Evolutionary conservation across 2,797 vertebrate genomes (phyloP), one percentile per base, ranked within the genome.

Genomic region (Astyanax mexicanus): DNA sequence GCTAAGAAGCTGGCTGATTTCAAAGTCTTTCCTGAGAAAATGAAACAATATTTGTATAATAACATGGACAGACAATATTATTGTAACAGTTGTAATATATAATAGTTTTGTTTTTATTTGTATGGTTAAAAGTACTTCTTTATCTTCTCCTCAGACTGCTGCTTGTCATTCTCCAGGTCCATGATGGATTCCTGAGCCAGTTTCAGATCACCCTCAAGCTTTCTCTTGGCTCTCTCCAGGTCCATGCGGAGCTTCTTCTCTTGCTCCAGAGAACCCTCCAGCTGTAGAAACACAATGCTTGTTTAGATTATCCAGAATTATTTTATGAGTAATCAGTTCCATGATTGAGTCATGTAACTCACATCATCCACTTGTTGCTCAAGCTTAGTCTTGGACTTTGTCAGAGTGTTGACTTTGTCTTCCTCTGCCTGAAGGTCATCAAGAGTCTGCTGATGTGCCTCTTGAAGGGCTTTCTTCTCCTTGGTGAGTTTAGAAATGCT

Each of bases 331-430:
- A 13, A 51, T 9, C 6, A 10, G 1, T 3, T 13, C 6, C 3
- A 13, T 1, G 60, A 1, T 51, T 89, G 87, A 0, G 87, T 0
- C 19, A 32, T 0, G 1, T 76, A 85, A 72, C 94, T 93, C 66
- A 95, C 95, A 85, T 97, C 94, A 85, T 97, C 95, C 72, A 96
- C 92, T 93, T 95, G 89, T 91, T 95, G 86, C 90, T 96, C 95
- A 78, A 96, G 91, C 78, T 96, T 96, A 81, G 92, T 89, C 86
- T 95, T 95, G 67, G 93, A 87, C 62, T 96, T 96, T 15, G 91
- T 93, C 65, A 95, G 84, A 32, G 93, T 93, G 74, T 95, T 96
- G 4, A 81, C 92, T 61, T 95, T 94, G 65, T 95, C 94, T 79
- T 95, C 95, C n/a, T n/a, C n/a, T n/a, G n/a, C n/a, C n/a, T n/a